Conservation (phyloP, 2,113 vertebrate genomes). For the Odocoileus hemionus region DNA sequence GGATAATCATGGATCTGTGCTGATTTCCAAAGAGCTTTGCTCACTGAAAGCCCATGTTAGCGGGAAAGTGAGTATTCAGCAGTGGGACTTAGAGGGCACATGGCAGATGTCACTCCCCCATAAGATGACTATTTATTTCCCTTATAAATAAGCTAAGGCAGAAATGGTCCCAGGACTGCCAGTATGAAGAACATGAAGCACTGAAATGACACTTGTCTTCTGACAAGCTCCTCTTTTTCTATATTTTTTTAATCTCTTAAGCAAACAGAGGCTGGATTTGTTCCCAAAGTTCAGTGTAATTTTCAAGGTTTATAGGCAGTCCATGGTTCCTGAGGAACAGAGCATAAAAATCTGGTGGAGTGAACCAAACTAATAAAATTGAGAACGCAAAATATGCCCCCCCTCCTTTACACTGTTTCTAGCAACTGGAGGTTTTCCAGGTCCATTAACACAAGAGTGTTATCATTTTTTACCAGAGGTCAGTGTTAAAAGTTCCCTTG, state of each 20-base stretch:
- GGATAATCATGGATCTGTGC: conserved; percentile 43
- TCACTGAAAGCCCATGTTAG: conserved; percentile 55
- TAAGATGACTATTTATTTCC: conserved; percentile 61
- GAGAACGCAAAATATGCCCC: conserved; percentile 50
- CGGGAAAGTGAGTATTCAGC: conserved; percentile 62
- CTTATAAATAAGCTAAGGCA: conserved; percentile 59
- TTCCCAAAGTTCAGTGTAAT: conserved; percentile 67
- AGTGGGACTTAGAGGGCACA: conserved; percentile 11
- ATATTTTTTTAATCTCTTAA: conserved; percentile 36
- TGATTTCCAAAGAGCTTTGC: conserved; percentile 67
- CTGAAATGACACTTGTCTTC: conserved; percentile 37
- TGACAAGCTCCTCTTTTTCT: conserved; percentile 23
- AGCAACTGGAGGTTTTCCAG: conserved; percentile 59
- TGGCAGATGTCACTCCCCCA: conserved; percentile 40
- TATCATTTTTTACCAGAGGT: conserved; percentile 59
- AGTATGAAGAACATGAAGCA: conserved; percentile 26
- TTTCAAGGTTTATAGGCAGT: conserved; percentile 52
- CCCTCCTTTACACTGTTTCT: background rate
- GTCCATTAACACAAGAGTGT: conserved; percentile 48
- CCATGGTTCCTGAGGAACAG: conserved; percentile 38
- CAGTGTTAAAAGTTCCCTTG: conserved; percentile 53
- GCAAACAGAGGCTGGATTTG: conserved; percentile 37
- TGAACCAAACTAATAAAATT: conserved; percentile 70
- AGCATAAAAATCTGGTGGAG: conserved; percentile 67
- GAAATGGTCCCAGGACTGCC: conserved; percentile 41